These are phyloP conservation scores for Drosophila cognata DNA, from an alignment of 2,888 invertebrate genomes.

Conservation along the genomic window DNA sequence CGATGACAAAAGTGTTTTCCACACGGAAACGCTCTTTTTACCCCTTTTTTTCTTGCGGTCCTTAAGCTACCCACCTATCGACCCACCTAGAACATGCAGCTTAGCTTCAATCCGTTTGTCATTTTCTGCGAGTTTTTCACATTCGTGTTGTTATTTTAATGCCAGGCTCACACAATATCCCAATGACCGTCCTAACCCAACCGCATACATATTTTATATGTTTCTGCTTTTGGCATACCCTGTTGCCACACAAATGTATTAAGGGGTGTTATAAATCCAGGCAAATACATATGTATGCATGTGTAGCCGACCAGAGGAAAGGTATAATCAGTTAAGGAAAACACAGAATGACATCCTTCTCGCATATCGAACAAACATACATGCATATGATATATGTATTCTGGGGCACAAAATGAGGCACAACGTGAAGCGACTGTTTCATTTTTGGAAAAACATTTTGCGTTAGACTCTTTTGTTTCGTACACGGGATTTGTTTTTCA, in stretches of 20 bases:
- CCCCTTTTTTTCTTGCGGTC: neutral
- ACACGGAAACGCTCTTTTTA: neutral
- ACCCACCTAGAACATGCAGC: conserved; percentile 6
- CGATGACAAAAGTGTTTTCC: conserved; percentile 2
- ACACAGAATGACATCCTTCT: neutral
- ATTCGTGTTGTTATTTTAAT: conserved; percentile 37
- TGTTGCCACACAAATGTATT: neutral
- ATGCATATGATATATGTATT: neutral
- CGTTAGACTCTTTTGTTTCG: neutral
- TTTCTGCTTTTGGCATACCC: neutral
- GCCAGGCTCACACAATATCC: neutral
- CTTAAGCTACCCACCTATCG: conserved; percentile 5
- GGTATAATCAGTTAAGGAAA: neutral
- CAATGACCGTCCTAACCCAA: conserved; percentile 2
- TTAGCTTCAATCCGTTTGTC: conserved; percentile 42
- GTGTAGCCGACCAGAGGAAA: neutral
- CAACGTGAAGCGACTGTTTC: neutral
- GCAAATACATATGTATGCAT: neutral
- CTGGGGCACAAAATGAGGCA: neutral
- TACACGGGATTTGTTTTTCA: conserved; percentile 19
- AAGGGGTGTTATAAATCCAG: neutral
- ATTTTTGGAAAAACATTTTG: neutral
- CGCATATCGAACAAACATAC: neutral
- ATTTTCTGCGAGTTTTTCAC: conserved; percentile 41
- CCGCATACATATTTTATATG: conserved; percentile 5